Evolutionary conservation across 1,140 invertebrate genomes (phyloP), one percentile per base, ranked within the genome.

Genomic region (Penaeus vannamei): DNA sequence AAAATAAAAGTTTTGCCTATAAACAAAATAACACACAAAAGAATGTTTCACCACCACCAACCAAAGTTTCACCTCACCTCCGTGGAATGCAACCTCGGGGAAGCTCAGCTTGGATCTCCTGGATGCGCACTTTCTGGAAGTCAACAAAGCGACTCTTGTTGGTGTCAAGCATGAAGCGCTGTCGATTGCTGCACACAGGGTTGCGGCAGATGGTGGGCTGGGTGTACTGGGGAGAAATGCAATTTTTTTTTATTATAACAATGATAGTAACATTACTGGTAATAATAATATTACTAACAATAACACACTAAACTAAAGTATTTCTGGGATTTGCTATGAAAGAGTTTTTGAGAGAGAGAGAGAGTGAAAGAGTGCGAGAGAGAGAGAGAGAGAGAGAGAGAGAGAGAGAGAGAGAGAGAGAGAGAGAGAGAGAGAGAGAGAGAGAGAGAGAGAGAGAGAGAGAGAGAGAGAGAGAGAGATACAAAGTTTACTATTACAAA

Each of bases 61-160:
- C 86, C 7, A 69, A 89, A 77, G 32, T 29, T 8, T 64, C 20
- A 59, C 60, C 42, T 91, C 92, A 95, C 95, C 95, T 96, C 72
- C 99, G 94, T 0, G 99, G 99, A 92, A 99, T 99, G 92, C 97
- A 97, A 42, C 99, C 99, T 91, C 98, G 93, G 2, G 99, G 99
- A 36, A 99, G 93, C 93, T 99, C 99, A 22, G 97, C 96, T 93
- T 99, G 99, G 1, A 98, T 98, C 94, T 99, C 99, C 93, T 99
- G 99, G 91, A 99, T 98, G 91, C 98, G 95, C 12, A 99, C 96
- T 95, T 99, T 99, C 94, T 99, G 99, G 93, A 99, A 99, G 94
- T 99, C 99, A 4, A 99, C 96, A 94, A 99, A 99, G 32, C 95
- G 93, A 0, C 98, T 99, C 92, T 98, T 98, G 92, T 98, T 97